Evolutionary conservation across 2,113 vertebrate genomes (phyloP).

Genomic region (Anseranas semipalmata): DNA sequence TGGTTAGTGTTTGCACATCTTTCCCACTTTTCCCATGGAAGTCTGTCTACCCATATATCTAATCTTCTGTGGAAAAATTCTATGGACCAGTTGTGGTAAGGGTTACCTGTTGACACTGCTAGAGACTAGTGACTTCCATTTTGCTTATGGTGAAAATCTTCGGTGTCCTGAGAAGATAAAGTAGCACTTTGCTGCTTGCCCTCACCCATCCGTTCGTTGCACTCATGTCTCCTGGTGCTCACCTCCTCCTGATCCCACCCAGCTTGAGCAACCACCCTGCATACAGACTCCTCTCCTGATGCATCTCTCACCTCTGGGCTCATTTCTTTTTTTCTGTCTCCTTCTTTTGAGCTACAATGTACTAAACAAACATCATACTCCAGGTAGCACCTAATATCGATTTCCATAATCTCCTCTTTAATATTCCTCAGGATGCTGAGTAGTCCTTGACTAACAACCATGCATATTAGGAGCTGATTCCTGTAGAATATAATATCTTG

Average conservation of each 20-base stretch:
- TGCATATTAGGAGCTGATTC: neutral
- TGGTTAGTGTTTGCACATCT: neutral
- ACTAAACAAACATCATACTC: neutral
- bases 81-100: neutral
- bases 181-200: accelerated
- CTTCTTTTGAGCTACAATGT: neutral
- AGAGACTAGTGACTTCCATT: neutral
- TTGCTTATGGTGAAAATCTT: neutral
- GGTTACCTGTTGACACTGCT: neutral
- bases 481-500: neutral
- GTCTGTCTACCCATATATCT: neutral
- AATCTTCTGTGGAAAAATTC: neutral
- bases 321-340: neutral
- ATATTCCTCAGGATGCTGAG: neutral
- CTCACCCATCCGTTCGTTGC: neutral
- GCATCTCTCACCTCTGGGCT: neutral
- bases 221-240: accelerated
- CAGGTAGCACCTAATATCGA: neutral
- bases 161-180: neutral
- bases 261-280: neutral
- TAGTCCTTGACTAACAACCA: neutral
- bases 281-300: neutral
- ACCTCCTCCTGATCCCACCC: neutral
- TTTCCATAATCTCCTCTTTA: neutral
- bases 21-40: neutral